Evolutionary conservation across 2,113 vertebrate species (phyloP), one percentile per base, ranked within the genome.

Genomic region (Empidonax alnorum): DNA sequence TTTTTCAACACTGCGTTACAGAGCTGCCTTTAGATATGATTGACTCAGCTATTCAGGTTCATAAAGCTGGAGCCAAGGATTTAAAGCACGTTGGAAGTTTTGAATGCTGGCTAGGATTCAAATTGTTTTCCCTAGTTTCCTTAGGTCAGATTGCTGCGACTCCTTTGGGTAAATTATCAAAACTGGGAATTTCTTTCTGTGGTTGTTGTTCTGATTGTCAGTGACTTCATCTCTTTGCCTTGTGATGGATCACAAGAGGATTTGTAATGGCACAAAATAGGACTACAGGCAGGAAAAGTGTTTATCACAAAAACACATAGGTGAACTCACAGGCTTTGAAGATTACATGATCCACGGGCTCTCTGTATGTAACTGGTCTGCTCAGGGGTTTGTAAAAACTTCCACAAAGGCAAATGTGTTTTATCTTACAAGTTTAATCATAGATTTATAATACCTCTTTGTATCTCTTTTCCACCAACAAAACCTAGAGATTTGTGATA

Each of bases 161-260:
- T 80, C 49, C 58, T 69, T 49, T 41, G 44, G 46, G 46, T 88
- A 41, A 90, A 75, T 62, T 85, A 58, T 15, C 28, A 31, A 58
- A 95, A 93, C 2, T 5, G 22, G 71, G 35, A 59, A 77, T 87
- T 95, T 46, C 24, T 66, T 85, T 88, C 52, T 52, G 25, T 52
- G 50, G 49, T n/a, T 56, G 23, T 49, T 87, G 11, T 84, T 87
- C 52, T 53, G 30, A 39, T 86, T 87, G 62, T 66, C 14, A 69
- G 14, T 86, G 87, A 83, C 37, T 93, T 92, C 42, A 76, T 78
- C 65, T 77, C 37, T 44, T 53, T 77, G 52, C 68, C 61, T 90
- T 91, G 56, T 91, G 67, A 56, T 79, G 56, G 77, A 67, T 92
- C 80, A 89, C 82, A 93, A 84, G 88, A 68, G 53, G 68, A 91